Evolutionary conservation across 1,140 invertebrate species (phyloP), one percentile per base, ranked within the genome.

Genomic region (Drosophila neocordata): DNA sequence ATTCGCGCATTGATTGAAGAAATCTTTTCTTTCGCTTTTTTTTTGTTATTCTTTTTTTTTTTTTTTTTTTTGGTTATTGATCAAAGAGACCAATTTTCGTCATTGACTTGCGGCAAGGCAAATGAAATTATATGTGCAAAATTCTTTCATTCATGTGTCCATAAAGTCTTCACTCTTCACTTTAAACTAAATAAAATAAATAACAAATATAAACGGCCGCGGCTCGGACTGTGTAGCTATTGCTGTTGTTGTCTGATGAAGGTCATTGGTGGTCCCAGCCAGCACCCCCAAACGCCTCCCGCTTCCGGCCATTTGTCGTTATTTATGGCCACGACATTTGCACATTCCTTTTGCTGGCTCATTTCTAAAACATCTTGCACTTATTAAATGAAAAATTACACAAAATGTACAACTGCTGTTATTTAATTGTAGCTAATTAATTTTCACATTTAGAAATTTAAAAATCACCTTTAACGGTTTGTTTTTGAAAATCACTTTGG

Each of bases 271-370:
- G 65, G 65, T 56, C 27, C 66, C 51, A 73, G 65, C 48, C 27
- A 52, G n/a, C 37, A 44, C 22, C 35, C 27, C 34, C 31, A 48
- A 48, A 48, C 35, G 53, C 22, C 62, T 11, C 44, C 31, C 6
- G 27, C 18, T 35, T 37, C 57, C 12, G 24, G 12, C 8, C 31
- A 24, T 24, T 56, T 60, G 38, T 65, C 65, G 61, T 88, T 88
- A 88, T 88, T 88, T 88, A 88, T 88, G 79, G 70, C 79, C 64
- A 68, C 76, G 79, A 79, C 83, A 88, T 89, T 88, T 88, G 79
- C 63, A 68, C 79, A 88, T 88, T 83, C 84, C 67, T 82, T 77
- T 66, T 37, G 60, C 62, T 72, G 53, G 66, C 62, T 74, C 63
- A 75, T 63, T 65, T 56, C 57, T 55, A 53, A 76, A 62, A 58